Evolutionary conservation across 2,797 vertebrate species (phyloP).

Genomic region (Pogoniulus pusillus): DNA sequence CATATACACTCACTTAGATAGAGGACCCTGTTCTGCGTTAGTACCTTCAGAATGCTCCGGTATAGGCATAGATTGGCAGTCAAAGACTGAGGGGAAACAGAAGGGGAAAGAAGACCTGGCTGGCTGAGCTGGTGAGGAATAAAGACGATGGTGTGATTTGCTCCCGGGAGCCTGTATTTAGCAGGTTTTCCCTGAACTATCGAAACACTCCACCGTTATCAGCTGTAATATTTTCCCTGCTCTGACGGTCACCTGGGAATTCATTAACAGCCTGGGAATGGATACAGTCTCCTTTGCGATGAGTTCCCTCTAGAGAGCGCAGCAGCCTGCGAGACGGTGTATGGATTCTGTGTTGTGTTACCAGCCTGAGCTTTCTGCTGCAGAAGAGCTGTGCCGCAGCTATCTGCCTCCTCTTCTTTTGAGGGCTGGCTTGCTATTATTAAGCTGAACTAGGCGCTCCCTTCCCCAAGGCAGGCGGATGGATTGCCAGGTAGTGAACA

Average conservation of each 20-base stretch:
- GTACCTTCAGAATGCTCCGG: not conserved
- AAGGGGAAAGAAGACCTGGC: not conserved
- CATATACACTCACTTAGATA: not conserved
- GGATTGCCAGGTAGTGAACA: not conserved
- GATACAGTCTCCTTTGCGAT: not conserved
- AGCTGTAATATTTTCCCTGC: slow-evolving; percentile 27
- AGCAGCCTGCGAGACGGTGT: slow-evolving; percentile 13
- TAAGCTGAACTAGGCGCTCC: not conserved
- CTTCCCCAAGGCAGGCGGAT: not conserved
- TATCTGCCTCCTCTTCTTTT: not conserved
- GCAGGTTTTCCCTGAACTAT: slow-evolving; percentile 15
- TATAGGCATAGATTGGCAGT: not conserved
- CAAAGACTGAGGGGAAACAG: not conserved
- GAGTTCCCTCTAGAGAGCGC: slow-evolving; percentile 63
- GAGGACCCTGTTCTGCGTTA: not conserved
- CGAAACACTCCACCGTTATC: not conserved
- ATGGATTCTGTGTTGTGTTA: not conserved
- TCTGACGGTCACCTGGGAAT: not conserved
- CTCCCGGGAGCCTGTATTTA: not conserved
- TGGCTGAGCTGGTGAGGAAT: not conserved
- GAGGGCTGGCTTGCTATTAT: not conserved
- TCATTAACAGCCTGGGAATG: not conserved
- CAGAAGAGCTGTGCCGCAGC: not conserved
- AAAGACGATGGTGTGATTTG: not conserved
- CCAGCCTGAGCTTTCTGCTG: not conserved